A percentile compares a stretch with the other conserved stretches of the same genome.
Conservation (phyloP, 1,140 invertebrate genomes). For the Rhizoglyphus robini region DNA sequence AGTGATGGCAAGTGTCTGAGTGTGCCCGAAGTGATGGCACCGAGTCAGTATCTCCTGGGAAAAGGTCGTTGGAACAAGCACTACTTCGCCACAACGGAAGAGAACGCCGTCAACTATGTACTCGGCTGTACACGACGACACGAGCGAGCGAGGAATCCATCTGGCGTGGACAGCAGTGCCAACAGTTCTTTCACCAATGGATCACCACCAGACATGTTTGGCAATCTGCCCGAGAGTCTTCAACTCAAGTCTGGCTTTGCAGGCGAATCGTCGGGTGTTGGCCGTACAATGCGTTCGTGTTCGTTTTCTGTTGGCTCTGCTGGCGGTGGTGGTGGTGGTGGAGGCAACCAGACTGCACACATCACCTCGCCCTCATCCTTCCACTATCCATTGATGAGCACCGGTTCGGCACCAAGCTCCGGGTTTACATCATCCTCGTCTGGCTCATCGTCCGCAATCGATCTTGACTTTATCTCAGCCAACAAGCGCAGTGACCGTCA, state of each 20-base stretch:
- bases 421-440: not conserved
- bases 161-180: too few species aligned
- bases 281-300: too few species aligned
- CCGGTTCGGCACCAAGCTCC: not conserved
- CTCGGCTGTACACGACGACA: too few species aligned
- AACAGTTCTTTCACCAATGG: too few species aligned
- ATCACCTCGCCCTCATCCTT: not conserved
- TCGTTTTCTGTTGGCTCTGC: not conserved
- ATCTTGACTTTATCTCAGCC: not conserved
- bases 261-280: too few species aligned
- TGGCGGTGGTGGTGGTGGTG: not conserved
- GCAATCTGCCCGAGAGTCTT: too few species aligned
- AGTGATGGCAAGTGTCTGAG: not conserved
- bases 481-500: not conserved
- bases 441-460: too few species aligned
- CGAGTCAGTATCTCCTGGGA: not conserved
- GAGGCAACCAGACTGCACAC: not conserved
- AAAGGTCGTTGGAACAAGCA: not conserved
- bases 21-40: not conserved
- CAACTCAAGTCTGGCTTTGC: too few species aligned
- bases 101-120: not conserved
- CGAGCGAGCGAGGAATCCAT: too few species aligned
- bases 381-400: not conserved
- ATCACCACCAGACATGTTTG: too few species aligned
- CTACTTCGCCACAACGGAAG: not conserved